Evolutionary conservation across 2,888 invertebrate species (phyloP), one percentile per base, ranked within the genome.

Genomic region (Auanema freiburgensis): DNA sequence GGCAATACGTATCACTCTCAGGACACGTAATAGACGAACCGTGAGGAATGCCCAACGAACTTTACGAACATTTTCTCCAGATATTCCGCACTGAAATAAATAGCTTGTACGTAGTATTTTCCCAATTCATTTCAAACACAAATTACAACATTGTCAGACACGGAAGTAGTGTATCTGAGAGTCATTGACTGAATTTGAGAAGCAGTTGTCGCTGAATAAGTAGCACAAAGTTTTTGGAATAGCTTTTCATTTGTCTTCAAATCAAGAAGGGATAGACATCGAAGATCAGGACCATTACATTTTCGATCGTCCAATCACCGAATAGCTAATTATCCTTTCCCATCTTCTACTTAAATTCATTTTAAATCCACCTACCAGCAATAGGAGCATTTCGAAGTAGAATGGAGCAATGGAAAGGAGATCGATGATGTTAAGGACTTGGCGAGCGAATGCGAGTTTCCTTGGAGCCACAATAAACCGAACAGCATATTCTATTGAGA

Each of bases 31-130:
- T 49, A 82, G 67, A 53, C 82, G 78, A 23, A 82, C 79, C 1
- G 82, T 82, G 43, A 82, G 67, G 69, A 82, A 81, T 14, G 82
- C 82, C 82, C 82, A 83, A 5, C 81, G 71, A 12, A 81, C 78
- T 67, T 83, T 81, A 12, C 82, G 65, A 21, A 82, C 79, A 58
- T 83, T 82, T 59, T 82, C 82, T 21, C 79, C 82, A 55, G 72
- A 69, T 59, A 82, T 78, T 54, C 82, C 82, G 44, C 78, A 69
- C 78, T 78, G 63, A 63, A 72, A 52, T 33, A 33, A 33, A 33
- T 33, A 46, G 21, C 46, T 16, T 16, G 21, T 46, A 18, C 21
- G 21, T 18, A 8, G 21, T 46, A 21, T 46, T 21, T 46, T 8
- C 6, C 8, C 18, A 21, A 46, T 46, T 46, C 21, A 18, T 46